Evolutionary conservation across 2,113 vertebrate genomes (phyloP).

Genomic region (Potamarius usumacintae): DNA sequence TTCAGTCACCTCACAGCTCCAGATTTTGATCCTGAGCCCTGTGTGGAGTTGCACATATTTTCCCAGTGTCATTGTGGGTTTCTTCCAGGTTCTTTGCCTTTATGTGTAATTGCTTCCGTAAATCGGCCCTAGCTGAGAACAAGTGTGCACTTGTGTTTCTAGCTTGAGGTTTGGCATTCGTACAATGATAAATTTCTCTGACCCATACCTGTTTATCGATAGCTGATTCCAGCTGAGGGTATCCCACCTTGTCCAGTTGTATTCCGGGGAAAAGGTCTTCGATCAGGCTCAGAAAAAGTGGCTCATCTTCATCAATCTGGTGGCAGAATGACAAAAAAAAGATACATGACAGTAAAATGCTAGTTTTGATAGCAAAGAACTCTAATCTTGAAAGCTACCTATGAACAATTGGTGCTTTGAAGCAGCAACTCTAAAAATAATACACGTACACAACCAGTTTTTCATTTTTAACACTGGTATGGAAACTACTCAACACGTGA

Average conservation of each 20-base stretch:
- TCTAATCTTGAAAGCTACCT: background rate
- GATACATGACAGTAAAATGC: background rate
- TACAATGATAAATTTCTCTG: no score
- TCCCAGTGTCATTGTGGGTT: background rate
- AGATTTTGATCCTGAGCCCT: background rate
- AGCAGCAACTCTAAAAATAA: background rate
- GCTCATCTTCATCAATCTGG: constrained; percentile 96
- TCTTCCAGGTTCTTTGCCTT: background rate
- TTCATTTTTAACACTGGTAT: background rate
- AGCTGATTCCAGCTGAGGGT: constrained; percentile 86
- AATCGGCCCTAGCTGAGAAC: background rate
- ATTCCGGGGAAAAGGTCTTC: constrained; percentile 94
- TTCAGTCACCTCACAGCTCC: background rate
- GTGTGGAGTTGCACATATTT: background rate
- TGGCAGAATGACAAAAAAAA: constrained; percentile 35
- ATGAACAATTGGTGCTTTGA: background rate
- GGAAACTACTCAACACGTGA: background rate
- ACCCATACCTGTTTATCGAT: constrained; percentile 83
- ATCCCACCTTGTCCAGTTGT: constrained; percentile 88
- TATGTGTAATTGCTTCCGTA: background rate
- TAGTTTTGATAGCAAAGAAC: no score
- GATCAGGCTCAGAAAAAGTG: constrained; percentile 89
- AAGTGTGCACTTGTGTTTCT: background rate
- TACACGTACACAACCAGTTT: background rate
- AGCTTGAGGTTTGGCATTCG: background rate